These are phyloP conservation scores for Polypedilum pembai DNA, from an alignment of 1,140 invertebrate genomes.

Conservation along the genomic window DNA sequence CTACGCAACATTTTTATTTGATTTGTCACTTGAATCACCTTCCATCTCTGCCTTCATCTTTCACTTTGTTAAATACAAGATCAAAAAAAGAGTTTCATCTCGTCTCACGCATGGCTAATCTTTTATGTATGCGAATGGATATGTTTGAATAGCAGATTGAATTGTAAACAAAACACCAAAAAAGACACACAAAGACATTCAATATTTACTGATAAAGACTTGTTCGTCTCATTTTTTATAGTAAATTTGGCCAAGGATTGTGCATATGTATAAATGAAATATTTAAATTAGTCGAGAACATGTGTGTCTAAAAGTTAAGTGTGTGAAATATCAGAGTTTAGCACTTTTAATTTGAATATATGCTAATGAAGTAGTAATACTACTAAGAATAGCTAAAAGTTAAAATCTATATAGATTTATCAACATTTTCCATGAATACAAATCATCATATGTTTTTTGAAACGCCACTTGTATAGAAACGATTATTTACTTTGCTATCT, in stretches of 20 bases:
- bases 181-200: neutral
- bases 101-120: neutral
- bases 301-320: neutral
- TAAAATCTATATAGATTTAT: no score
- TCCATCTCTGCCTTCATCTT: no score
- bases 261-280: neutral
- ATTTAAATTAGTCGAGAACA: neutral
- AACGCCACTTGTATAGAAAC: neutral
- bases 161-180: neutral
- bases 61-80: neutral
- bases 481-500: constrained; percentile 5
- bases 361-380: constrained; percentile 14
- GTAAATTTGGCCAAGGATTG: neutral
- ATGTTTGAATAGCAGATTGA: neutral
- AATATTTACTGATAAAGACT: neutral
- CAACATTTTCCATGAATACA: no score
- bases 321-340: constrained; percentile 27
- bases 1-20: constrained; percentile 12
- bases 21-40: constrained; percentile 10
- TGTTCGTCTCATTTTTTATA: neutral
- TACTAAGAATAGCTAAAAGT: neutral
- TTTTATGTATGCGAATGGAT: neutral
- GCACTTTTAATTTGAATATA: constrained; percentile 23
- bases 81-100: neutral
- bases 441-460: neutral